phyloP scores from a whole-genome alignment of 1,140 invertebrate genomes.

The Zophobas atratus region DNA sequence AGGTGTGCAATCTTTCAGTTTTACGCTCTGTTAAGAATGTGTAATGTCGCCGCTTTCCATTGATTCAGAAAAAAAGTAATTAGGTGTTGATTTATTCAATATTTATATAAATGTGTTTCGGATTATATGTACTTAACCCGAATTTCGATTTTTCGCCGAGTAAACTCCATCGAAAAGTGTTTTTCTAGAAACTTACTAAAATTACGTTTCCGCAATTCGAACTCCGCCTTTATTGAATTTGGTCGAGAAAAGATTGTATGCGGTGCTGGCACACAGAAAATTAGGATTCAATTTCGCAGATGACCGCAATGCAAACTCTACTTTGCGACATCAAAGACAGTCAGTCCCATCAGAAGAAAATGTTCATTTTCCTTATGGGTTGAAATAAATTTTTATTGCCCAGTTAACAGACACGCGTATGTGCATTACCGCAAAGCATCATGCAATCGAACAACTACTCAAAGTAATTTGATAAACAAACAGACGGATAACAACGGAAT shows the following conservation, averaged over 20 bases:
- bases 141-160: neutral
- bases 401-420: conserved; percentile 20
- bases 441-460: conserved; percentile 33
- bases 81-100: no score
- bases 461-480: conserved; percentile 59
- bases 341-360: conserved; percentile 12
- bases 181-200: conserved; percentile 8
- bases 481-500: conserved; percentile 45
- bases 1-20: no score
- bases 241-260: conserved; percentile 25
- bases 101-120: no score
- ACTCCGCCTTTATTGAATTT: conserved; percentile 17
- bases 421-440: neutral
- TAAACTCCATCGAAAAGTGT: neutral
- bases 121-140: neutral
- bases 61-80: no score
- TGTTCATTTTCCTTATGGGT: conserved; percentile 20
- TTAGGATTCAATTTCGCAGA: conserved; percentile 47
- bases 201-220: conserved; percentile 13
- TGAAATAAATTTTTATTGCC: conserved; percentile 10
- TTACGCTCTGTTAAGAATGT: no score
- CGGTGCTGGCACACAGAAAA: conserved; percentile 38
- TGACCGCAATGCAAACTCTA: conserved; percentile 40
- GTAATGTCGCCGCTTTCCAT: no score
- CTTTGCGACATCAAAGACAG: conserved; percentile 43